Evolutionary conservation across 2,797 vertebrate species (phyloP).

Genomic region (Momotus momota): DNA sequence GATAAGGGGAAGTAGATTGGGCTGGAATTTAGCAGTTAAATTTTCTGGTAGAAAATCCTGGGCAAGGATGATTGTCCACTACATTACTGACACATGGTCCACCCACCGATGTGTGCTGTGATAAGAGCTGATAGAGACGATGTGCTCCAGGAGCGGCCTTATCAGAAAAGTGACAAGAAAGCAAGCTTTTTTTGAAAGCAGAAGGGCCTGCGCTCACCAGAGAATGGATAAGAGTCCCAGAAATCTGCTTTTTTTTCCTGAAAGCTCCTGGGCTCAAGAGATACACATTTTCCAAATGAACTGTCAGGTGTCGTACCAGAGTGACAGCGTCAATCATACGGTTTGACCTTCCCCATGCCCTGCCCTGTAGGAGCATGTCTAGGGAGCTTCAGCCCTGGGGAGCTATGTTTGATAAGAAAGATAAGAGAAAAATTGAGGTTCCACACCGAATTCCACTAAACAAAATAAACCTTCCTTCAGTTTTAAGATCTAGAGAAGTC

Average conservation of each 20-base stretch:
- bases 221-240: background rate
- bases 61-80: background rate
- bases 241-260: background rate
- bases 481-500: background rate
- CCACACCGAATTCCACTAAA: background rate
- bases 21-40: background rate
- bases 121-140: slow-evolving; percentile 17
- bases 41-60: background rate
- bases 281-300: background rate
- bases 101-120: accelerated
- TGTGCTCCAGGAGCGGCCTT: background rate
- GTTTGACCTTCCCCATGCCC: background rate
- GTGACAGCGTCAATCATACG: accelerated
- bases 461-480: background rate
- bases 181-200: background rate
- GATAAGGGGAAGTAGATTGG: slow-evolving; percentile 28
- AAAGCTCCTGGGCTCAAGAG: background rate
- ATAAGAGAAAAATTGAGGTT: background rate
- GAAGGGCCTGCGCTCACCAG: background rate
- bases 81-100: accelerated
- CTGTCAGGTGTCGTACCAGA: background rate
- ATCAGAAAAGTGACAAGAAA: background rate
- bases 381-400: background rate
- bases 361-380: background rate
- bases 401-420: background rate